A percentile compares a stretch with the other conserved stretches of the same genome.
phyloP scores from a whole-genome alignment of 2,888 invertebrate species.

The Drosophila kanekoi region DNA sequence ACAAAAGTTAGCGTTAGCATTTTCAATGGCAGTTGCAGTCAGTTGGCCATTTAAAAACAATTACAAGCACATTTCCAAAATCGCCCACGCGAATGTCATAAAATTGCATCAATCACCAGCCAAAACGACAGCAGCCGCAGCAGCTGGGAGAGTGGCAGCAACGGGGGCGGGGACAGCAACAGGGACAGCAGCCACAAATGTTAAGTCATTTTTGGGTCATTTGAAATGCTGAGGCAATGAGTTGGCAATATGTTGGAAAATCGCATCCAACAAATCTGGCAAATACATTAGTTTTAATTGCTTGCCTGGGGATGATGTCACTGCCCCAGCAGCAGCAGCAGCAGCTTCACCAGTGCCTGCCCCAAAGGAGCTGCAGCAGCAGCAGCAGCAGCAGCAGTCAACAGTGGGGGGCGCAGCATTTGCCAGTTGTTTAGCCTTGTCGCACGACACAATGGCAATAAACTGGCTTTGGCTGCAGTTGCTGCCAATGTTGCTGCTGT shows the following conservation, averaged over 20 bases:
- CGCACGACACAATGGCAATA: conserved; percentile 59
- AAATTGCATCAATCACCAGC: conserved; percentile 69
- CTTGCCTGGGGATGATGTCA: conserved; percentile 67
- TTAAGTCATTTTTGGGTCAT: conserved; percentile 67
- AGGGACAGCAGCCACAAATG: conserved; percentile 41
- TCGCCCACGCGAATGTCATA: conserved; percentile 63
- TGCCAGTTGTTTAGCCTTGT: conserved; percentile 66
- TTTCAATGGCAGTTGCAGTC: conserved; percentile 19
- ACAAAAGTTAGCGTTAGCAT: conserved; percentile 5
- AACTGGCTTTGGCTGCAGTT: conserved; percentile 61
- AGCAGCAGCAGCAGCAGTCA: conserved; percentile 10
- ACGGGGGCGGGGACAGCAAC: neutral
- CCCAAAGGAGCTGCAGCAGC: conserved; percentile 21
- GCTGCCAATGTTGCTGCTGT: conserved; percentile 35
- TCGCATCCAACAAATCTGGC: conserved; percentile 67
- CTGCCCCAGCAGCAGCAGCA: conserved; percentile 24
- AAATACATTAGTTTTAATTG: conserved; percentile 75
- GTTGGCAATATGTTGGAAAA: conserved; percentile 62
- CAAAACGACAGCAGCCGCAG: conserved; percentile 16
- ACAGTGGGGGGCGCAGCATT: conserved; percentile 9
- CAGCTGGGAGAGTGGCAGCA: conserved; percentile 3
- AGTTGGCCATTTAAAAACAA: conserved; percentile 63
- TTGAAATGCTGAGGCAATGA: conserved; percentile 50
- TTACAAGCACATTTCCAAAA: conserved; percentile 46
- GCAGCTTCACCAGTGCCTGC: conserved; percentile 2